A percentile compares a stretch with the other conserved stretches of the same genome.
Conservation (phyloP, 2,113 vertebrate species). For the Phylloscopus trochilus region DNA sequence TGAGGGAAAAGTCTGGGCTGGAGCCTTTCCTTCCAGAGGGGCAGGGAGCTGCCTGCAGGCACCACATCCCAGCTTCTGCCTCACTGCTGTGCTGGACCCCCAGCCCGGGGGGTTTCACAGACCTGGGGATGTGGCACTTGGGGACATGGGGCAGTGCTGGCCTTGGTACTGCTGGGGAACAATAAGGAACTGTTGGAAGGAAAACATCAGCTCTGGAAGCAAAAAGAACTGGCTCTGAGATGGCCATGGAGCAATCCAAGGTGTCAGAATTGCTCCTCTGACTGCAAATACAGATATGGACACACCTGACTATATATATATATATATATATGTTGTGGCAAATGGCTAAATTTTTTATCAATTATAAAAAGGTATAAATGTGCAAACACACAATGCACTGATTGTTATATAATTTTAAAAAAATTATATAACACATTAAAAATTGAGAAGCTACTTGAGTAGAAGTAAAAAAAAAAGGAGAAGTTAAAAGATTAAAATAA, state of each 20-base stretch:
- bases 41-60: not conserved
- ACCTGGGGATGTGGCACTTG: rapidly evolving
- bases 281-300: not conserved
- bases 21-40: not conserved
- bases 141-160: not conserved
- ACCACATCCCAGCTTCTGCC: not conserved
- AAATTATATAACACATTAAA: not conserved
- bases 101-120: not conserved
- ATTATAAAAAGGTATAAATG: not conserved
- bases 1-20: not conserved
- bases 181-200: not conserved
- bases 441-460: not conserved
- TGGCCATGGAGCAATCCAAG: not conserved
- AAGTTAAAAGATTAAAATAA: not conserved
- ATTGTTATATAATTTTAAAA: not conserved
- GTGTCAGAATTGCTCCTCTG: not conserved
- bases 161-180: not conserved
- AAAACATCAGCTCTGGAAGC: not conserved
- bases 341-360: not conserved
- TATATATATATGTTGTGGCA: not conserved
- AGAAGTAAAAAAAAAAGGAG: not conserved
- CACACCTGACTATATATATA: no score
- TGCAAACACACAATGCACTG: not conserved
- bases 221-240: not conserved
- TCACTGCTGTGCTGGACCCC: not conserved